A percentile compares a stretch with the other conserved stretches of the same genome.
phyloP scores from a whole-genome alignment of 2,888 invertebrate species.

The Machimus rusticus region DNA sequence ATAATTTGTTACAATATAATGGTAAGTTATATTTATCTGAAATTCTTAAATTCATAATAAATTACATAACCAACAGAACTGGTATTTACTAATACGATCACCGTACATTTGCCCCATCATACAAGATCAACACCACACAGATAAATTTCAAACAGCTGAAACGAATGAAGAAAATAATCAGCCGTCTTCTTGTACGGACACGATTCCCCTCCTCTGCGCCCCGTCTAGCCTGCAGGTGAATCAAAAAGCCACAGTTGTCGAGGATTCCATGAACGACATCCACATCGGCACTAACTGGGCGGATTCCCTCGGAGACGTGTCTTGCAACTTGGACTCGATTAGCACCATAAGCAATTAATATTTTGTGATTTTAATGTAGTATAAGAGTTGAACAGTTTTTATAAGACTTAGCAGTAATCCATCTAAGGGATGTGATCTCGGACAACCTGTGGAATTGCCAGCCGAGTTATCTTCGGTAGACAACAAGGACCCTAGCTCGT shows the following conservation, averaged over 20 bases:
- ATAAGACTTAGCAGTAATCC: slow-evolving; percentile 21
- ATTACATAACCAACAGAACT: slow-evolving; percentile 44
- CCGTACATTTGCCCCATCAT: slow-evolving; percentile 48
- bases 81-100: slow-evolving; percentile 48
- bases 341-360: slow-evolving; percentile 51
- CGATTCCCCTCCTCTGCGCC: slow-evolving; percentile 49
- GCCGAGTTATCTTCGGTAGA: not conserved
- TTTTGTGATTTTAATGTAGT: slow-evolving; percentile 30
- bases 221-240: slow-evolving; percentile 24
- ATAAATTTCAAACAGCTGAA: slow-evolving; percentile 45
- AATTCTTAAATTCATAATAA: not conserved
- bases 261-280: slow-evolving; percentile 45
- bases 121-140: slow-evolving; percentile 47
- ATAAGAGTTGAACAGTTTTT: slow-evolving; percentile 31
- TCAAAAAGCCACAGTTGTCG: slow-evolving; percentile 42
- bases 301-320: slow-evolving; percentile 45
- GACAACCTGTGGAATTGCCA: slow-evolving; percentile 24
- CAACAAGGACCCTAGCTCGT: not conserved
- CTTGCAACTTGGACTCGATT: slow-evolving; percentile 50
- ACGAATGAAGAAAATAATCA: slow-evolving; percentile 44
- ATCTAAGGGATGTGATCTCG: slow-evolving; percentile 25
- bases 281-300: slow-evolving; percentile 43
- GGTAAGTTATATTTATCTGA: slow-evolving; percentile 61
- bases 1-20: slow-evolving; percentile 67
- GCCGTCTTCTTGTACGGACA: slow-evolving; percentile 47